Evolutionary conservation across 2,888 invertebrate genomes (phyloP).

Genomic region (Venustoraphidia nigricollis): DNA sequence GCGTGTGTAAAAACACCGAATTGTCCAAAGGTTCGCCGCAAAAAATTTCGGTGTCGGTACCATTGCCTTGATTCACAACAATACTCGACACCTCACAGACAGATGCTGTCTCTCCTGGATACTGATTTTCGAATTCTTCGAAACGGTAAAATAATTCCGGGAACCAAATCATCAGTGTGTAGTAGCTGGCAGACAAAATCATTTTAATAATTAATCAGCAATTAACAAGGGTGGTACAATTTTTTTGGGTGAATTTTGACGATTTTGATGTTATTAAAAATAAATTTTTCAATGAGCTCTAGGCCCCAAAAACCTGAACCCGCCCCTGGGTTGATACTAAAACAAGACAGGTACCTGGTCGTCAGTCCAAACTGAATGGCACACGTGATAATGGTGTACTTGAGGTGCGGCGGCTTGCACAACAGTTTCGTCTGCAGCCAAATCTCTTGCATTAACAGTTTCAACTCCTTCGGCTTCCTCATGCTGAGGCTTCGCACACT

Average conservation of each 20-base stretch:
- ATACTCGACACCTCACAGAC: constrained; percentile 65
- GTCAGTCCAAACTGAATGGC: constrained; percentile 72
- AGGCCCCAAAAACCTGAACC: too few species aligned
- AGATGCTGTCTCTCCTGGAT: constrained; percentile 52
- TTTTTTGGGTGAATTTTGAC: too few species aligned
- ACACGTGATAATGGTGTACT: constrained; percentile 61
- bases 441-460: constrained; percentile 50
- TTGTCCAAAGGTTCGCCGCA: constrained; percentile 40
- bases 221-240: too few species aligned
- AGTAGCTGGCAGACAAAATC: constrained; percentile 45
- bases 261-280: too few species aligned
- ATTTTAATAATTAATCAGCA: too few species aligned
- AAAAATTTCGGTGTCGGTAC: constrained; percentile 7
- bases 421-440: constrained; percentile 60
- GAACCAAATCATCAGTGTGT: constrained; percentile 86
- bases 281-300: too few species aligned
- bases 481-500: constrained; percentile 53
- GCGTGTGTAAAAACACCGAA: constrained; percentile 57
- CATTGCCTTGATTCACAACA: constrained; percentile 30
- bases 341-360: constrained; percentile 36
- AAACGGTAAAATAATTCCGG: constrained; percentile 76
- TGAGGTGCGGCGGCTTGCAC: constrained; percentile 56
- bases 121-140: constrained; percentile 50
- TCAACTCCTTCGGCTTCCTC: constrained; percentile 56
- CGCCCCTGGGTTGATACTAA: too few species aligned